phyloP scores from a whole-genome alignment of 2,888 invertebrate genomes.

The Megastigmus dorsalis region DNA sequence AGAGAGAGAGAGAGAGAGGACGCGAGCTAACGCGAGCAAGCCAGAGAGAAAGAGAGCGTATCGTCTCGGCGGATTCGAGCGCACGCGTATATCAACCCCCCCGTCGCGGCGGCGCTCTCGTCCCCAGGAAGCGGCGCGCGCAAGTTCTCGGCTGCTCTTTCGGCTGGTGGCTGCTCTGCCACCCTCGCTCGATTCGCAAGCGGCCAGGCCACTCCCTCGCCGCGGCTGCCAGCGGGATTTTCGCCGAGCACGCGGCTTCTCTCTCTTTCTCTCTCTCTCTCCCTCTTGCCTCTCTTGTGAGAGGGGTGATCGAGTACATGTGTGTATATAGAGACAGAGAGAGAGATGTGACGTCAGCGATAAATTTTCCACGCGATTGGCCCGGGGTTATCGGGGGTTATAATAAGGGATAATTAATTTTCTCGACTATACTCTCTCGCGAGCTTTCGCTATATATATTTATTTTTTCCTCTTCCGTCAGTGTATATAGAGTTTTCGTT shows the following conservation, averaged over 20 bases:
- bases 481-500: no score
- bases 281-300: no score
- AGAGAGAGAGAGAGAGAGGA: no score
- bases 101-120: not conserved
- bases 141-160: not conserved
- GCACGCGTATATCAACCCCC: not conserved
- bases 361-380: constrained; percentile 25
- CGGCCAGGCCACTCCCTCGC: constrained; percentile 55
- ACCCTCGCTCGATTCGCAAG: constrained; percentile 48
- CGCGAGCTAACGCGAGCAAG: no score
- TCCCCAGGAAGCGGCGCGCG: not conserved
- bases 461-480: not conserved
- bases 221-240: constrained; percentile 1
- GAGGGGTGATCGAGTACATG: not conserved
- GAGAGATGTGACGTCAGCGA: constrained; percentile 26
- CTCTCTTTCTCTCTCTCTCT: constrained; percentile 22
- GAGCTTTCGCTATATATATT: no score
- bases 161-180: constrained; percentile 5
- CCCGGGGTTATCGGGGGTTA: not conserved
- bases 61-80: no score
- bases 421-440: no score
- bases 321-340: not conserved
- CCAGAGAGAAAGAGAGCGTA: no score
- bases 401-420: constrained; percentile 24
- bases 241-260: constrained; percentile 29